Conservation (phyloP, 2,113 vertebrate genomes). For the Scytalopus superciliaris region DNA sequence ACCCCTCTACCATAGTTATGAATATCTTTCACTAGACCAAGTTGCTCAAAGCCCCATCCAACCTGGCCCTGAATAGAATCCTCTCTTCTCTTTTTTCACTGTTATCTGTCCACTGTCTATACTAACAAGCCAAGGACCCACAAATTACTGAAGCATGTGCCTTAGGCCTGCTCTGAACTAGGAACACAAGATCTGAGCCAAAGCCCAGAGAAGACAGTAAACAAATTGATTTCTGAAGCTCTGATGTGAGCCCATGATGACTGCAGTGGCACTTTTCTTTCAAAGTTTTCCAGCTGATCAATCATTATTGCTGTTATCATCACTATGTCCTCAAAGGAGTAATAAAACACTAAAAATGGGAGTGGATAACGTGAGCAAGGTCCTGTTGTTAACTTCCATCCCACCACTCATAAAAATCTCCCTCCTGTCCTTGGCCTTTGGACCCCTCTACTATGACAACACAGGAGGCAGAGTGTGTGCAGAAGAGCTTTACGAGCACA, state of each 20-base stretch:
- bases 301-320: background rate
- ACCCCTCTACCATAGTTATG: background rate
- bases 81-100: background rate
- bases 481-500: background rate
- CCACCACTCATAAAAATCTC: background rate
- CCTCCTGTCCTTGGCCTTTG: conserved; percentile 35
- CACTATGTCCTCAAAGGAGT: background rate
- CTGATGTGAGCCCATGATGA: background rate
- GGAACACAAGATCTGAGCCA: background rate
- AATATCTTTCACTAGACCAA: background rate
- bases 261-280: background rate
- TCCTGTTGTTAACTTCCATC: background rate
- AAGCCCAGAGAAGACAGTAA: background rate
- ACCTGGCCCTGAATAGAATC: background rate
- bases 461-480: background rate
- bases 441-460: background rate
- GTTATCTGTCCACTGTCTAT: background rate
- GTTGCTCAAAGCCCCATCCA: background rate
- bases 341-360: conserved; percentile 50
- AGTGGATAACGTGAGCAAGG: background rate
- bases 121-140: background rate
- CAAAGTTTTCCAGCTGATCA: background rate
- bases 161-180: background rate
- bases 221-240: background rate
- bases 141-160: background rate